phyloP scores from a whole-genome alignment of 2,113 vertebrate genomes.

The Labeo rohita region DNA sequence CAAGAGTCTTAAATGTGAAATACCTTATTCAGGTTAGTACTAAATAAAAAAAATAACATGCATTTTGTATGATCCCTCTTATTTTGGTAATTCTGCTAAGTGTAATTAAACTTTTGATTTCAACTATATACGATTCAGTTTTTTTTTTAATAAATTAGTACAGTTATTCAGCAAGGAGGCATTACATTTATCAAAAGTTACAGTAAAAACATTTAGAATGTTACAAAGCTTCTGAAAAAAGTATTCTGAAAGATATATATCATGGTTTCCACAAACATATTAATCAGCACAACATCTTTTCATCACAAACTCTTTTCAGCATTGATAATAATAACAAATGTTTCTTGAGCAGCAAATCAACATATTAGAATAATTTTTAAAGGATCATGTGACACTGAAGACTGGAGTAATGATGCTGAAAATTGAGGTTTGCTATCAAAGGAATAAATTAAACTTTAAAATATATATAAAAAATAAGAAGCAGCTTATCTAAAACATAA shows the following conservation, averaged over 20 bases:
- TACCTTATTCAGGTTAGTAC: too few relatives aligned
- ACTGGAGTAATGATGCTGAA: not conserved
- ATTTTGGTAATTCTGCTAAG: too few relatives aligned
- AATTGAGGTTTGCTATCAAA: not conserved
- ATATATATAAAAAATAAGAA: too few relatives aligned
- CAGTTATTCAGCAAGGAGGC: not conserved
- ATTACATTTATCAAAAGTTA: not conserved
- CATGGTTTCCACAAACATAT: not conserved
- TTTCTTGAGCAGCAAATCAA: too few relatives aligned
- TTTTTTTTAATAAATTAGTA: too few relatives aligned
- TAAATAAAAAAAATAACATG: too few relatives aligned
- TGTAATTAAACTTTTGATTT: not conserved
- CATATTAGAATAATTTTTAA: not conserved
- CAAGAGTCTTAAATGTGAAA: too few relatives aligned
- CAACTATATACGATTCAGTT: not conserved
- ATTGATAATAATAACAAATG: too few relatives aligned
- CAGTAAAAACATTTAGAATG: not conserved
- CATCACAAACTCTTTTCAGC: too few relatives aligned
- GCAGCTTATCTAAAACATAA: not conserved
- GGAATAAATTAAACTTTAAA: not conserved
- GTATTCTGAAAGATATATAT: not conserved
- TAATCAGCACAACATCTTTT: not conserved
- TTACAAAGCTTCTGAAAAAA: not conserved
- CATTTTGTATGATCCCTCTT: too few relatives aligned
- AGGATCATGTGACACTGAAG: not conserved